Evolutionary conservation across 1,140 invertebrate genomes (phyloP).

Genomic region (Trichonephila clavata): DNA sequence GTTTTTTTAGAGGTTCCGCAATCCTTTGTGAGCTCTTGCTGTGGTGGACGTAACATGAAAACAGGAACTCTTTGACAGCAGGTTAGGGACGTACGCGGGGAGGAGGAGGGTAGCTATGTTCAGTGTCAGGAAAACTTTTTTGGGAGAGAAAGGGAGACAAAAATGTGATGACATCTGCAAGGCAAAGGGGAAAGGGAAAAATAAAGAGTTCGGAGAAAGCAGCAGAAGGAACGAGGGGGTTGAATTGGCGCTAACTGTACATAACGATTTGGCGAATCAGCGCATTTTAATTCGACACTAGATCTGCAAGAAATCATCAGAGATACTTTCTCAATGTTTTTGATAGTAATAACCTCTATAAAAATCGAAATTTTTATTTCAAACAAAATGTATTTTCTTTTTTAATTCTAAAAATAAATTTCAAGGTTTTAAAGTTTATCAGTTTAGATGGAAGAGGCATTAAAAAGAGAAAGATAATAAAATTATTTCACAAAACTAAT

Average conservation of each 20-base stretch:
- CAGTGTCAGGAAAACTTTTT: slow-evolving; percentile 7
- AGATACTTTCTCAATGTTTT: too few relatives aligned
- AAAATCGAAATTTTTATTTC: too few relatives aligned
- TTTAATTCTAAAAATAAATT: too few relatives aligned
- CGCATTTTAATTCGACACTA: neutral
- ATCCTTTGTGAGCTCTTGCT: slow-evolving; percentile 63
- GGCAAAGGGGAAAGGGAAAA: slow-evolving; percentile 18
- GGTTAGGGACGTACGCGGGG: slow-evolving; percentile 30
- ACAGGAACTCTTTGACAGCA: slow-evolving; percentile 67
- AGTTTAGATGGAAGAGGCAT: too few relatives aligned
- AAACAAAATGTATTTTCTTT: too few relatives aligned
- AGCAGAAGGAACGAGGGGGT: slow-evolving; percentile 32
- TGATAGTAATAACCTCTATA: too few relatives aligned
- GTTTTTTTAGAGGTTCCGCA: slow-evolving; percentile 73
- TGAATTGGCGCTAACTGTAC: slow-evolving; percentile 14
- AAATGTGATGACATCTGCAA: slow-evolving; percentile 76
- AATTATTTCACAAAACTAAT: too few relatives aligned
- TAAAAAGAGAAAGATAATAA: too few relatives aligned
- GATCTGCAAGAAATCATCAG: too few relatives aligned
- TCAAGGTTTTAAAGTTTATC: too few relatives aligned
- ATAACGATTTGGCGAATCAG: slow-evolving; percentile 49
- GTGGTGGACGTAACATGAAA: slow-evolving; percentile 55
- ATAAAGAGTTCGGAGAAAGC: slow-evolving; percentile 20
- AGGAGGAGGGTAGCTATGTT: slow-evolving; percentile 11
- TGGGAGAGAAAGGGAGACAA: slow-evolving; percentile 47